Conservation (phyloP, 2,113 vertebrate genomes). For the Actenoides hombroni region DNA sequence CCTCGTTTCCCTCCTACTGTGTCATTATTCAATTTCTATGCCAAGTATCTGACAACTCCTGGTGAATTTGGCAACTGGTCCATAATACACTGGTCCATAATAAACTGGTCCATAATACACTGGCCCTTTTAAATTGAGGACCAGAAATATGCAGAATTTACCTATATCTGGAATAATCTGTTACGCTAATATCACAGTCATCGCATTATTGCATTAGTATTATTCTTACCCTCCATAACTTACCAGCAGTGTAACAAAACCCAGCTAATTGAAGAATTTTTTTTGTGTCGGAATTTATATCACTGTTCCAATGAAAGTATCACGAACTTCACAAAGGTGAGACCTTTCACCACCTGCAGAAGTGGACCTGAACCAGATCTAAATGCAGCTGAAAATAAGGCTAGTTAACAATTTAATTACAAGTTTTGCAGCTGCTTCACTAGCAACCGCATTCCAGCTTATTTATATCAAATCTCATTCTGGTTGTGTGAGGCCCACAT, state of each 20-base stretch:
- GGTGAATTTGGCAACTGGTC: not conserved
- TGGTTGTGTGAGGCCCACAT: not conserved
- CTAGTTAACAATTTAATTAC: not conserved
- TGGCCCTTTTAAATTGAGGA: not conserved
- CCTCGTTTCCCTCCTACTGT: not conserved
- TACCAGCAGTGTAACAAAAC: not conserved
- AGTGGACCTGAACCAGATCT: not conserved
- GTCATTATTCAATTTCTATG: not conserved
- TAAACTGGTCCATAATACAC: not conserved
- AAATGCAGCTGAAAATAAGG: not conserved
- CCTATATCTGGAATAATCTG: not conserved
- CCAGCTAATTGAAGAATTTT: not conserved
- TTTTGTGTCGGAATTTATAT: not conserved
- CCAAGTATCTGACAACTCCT: not conserved
- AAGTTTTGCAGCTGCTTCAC: not conserved
- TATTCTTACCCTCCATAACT: not conserved
- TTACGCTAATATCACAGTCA: not conserved
- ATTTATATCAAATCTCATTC: not conserved
- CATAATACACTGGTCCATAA: not conserved
- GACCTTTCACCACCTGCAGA: not conserved
- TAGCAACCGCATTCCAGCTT: not conserved
- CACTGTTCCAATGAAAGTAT: not conserved
- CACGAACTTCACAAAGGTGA: not conserved
- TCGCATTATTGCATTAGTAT: not conserved
- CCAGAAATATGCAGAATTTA: not conserved